Evolutionary conservation across 2,888 invertebrate genomes (phyloP).

Genomic region (Diaperis boleti): DNA sequence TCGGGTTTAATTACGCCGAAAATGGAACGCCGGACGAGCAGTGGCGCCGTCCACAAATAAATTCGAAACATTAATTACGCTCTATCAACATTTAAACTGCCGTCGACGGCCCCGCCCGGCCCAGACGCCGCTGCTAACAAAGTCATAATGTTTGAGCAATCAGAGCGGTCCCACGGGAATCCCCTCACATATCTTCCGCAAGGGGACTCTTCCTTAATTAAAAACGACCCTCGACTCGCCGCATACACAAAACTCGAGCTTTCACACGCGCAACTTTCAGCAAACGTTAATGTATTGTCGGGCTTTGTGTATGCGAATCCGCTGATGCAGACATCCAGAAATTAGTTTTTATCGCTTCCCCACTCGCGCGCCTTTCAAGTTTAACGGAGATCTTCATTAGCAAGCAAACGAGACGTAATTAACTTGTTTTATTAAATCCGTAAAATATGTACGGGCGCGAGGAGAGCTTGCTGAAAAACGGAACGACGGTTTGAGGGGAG

Average conservation of each 20-base stretch:
- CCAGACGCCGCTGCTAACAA: conserved; percentile 29
- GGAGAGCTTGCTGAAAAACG: neutral
- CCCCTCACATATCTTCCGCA: conserved; percentile 37
- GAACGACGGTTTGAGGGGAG: neutral
- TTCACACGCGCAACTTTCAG: conserved; percentile 48
- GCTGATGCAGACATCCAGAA: conserved; percentile 49
- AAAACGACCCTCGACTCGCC: conserved; percentile 30
- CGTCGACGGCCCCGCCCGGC: neutral
- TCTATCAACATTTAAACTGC: conserved; percentile 40
- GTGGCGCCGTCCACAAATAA: conserved; percentile 29
- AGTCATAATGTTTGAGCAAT: conserved; percentile 36
- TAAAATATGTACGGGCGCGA: conserved; percentile 18
- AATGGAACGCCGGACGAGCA: conserved; percentile 20
- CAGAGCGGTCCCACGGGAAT: conserved; percentile 33
- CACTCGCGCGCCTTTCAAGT: conserved; percentile 21
- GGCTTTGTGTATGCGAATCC: conserved; percentile 49
- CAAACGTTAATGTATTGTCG: conserved; percentile 54
- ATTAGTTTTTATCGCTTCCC: conserved; percentile 51
- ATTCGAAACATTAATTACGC: conserved; percentile 44
- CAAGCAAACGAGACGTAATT: conserved; percentile 35
- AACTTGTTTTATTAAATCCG: conserved; percentile 35
- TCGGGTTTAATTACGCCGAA: conserved; percentile 28
- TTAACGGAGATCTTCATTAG: conserved; percentile 34
- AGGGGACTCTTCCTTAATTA: conserved; percentile 35
- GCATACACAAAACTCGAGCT: conserved; percentile 37